A percentile compares a stretch with the other conserved stretches of the same genome.
These are phyloP conservation scores for Perca schrenkii DNA, from an alignment of 2,113 vertebrate genomes.

Conservation along the genomic window DNA sequence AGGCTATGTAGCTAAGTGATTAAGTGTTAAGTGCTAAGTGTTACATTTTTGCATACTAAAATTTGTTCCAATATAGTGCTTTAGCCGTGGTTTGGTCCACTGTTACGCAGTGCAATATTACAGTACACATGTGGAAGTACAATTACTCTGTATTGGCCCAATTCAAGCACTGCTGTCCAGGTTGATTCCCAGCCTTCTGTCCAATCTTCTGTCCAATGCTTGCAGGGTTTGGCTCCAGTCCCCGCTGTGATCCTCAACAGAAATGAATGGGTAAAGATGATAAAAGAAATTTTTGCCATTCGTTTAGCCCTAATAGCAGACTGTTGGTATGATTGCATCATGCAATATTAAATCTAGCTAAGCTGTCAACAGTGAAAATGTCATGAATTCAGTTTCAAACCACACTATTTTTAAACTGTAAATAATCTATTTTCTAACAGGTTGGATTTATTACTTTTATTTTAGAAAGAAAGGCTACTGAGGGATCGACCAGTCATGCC, in stretches of 20 bases:
- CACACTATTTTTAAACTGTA: slow-evolving; percentile 7
- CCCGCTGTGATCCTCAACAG: slow-evolving; percentile 1
- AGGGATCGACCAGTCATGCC: background rate
- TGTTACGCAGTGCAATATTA: background rate
- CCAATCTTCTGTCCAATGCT: background rate
- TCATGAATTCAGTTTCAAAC: slow-evolving; percentile 12
- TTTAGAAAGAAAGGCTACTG: background rate
- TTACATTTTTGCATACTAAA: background rate
- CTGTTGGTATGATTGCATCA: background rate
- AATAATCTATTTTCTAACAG: background rate
- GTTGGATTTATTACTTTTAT: background rate
- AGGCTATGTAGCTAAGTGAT: background rate
- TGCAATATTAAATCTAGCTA: slow-evolving; percentile 10
- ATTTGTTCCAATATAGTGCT: background rate
- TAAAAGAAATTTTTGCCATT: slow-evolving; percentile 17
- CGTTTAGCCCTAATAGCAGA: background rate
- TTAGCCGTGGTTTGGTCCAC: background rate
- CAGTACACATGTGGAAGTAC: background rate
- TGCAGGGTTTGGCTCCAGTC: slow-evolving; percentile 5
- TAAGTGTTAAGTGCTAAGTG: too few relatives aligned
- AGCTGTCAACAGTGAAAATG: slow-evolving; percentile 13
- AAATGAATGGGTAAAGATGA: slow-evolving; percentile 26
- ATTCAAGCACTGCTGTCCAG: slow-evolving; percentile 1
- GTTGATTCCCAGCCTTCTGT: slow-evolving; percentile 19
- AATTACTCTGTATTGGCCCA: slow-evolving; percentile 3